Base-by-base conservation (phyloP, 2,888 invertebrate genomes). In the Mimumesa dahlbomi region DNA sequence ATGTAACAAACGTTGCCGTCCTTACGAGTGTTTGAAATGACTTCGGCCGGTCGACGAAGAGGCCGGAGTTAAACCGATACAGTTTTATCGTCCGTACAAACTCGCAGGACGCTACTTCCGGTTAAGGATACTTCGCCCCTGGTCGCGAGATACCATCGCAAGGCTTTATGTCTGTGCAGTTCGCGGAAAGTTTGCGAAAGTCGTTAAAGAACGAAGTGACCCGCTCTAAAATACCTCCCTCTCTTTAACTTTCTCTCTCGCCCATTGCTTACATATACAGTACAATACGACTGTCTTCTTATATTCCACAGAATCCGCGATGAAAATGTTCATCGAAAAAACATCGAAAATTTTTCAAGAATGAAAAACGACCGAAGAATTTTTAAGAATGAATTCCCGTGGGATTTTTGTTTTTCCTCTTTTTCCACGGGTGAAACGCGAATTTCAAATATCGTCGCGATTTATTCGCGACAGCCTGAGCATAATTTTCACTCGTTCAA, bases 141-240 rank as follows among this genome's bases (percentile, higher is more conserved):
- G 34, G 29, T 34, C 46, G 25, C 18, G 31, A 50, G 65, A 65
- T 53, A 59, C 4, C 54, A 49, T 53, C 53, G 14, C 59, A 6
- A 36, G 34, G 50, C n/a, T 74, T 67, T 49, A 48, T 50, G 50
- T 19, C 31, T 34, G 29, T 38, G 25, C 45, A 58, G 45, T 62
- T 63, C 36, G 56, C 38, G 14, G 45, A 43, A 67, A 75, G 71
- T 75, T 74, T 29, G 31, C 36, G 45, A 38, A 75, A 75, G 74
- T 75, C 71, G 74, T 75, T 74, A 74, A 67, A 64, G 74, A 62
- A 74, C 57, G 56, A 50, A 65, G 58, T 65, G 65, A 69, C 65
- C 74, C 69, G 53, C 43, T 62, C 64, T 54, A 56, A 66, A 71
- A 70, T 65, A 74, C n/a, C 48, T 25, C 18, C 16, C 22, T n/a